A percentile compares a stretch with the other conserved stretches of the same genome.
Evolutionary conservation across 1,140 invertebrate genomes (phyloP).

Genomic region (Dendrolimus kikuchii): DNA sequence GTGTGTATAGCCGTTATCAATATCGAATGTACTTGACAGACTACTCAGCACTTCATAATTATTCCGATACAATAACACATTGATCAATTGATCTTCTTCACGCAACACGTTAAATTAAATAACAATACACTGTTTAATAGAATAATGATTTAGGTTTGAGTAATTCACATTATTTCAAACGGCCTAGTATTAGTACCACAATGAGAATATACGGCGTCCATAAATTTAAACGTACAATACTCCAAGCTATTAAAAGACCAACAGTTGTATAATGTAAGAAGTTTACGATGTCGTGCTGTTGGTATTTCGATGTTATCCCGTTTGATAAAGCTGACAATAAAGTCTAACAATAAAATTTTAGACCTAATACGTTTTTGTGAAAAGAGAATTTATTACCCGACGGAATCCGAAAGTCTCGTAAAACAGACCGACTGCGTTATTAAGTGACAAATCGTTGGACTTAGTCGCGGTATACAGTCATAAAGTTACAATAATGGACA

Average conservation of each 20-base stretch:
- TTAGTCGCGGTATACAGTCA: constrained; percentile 29
- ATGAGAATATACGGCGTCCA: constrained; percentile 28
- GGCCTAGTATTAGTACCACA: constrained; percentile 16
- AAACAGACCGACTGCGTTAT: constrained; percentile 41
- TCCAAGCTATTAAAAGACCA: constrained; percentile 33
- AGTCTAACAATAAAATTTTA: constrained; percentile 50
- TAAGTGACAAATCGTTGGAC: constrained; percentile 49
- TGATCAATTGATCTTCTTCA: too few relatives aligned
- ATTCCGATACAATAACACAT: too few relatives aligned
- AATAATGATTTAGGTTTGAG: constrained; percentile 3
- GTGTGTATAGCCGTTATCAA: too few relatives aligned
- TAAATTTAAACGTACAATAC: constrained; percentile 35
- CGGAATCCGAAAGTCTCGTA: constrained; percentile 29
- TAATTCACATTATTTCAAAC: constrained; percentile 2
- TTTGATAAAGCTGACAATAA: constrained; percentile 49
- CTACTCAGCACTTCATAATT: too few relatives aligned
- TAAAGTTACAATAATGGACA: constrained; percentile 38
- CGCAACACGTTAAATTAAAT: too few relatives aligned
- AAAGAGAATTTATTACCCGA: constrained; percentile 41
- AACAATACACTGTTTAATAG: too few relatives aligned
- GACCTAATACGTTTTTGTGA: constrained; percentile 49
- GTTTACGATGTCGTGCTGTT: constrained; percentile 33
- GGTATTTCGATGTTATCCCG: constrained; percentile 35
- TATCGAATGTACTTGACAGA: too few relatives aligned
- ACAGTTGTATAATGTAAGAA: constrained; percentile 26